These are phyloP conservation scores for Ladona fulva DNA, from an alignment of 1,140 invertebrate genomes.

Conservation along the genomic window DNA sequence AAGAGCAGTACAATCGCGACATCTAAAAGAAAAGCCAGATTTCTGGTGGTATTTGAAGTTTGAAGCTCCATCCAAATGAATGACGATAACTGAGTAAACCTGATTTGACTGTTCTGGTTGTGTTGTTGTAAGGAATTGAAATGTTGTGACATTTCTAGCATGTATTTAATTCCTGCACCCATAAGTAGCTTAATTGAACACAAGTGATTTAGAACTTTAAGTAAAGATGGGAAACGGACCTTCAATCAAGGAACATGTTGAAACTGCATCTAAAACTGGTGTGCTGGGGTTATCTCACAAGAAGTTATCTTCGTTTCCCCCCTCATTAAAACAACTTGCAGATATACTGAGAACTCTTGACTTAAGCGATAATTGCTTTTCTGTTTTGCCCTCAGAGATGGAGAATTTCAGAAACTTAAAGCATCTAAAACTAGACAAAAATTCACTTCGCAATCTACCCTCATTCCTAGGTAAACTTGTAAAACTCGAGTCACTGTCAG, in stretches of 20 bases:
- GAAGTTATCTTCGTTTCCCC: conserved; percentile 65
- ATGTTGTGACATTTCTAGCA: too few species aligned
- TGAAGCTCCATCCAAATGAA: not conserved
- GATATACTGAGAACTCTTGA: conserved; percentile 76
- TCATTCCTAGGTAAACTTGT: conserved; percentile 61
- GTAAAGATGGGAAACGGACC: conserved; percentile 71
- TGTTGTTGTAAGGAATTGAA: too few species aligned
- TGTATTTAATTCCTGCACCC: too few species aligned
- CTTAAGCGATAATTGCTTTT: conserved; percentile 83
- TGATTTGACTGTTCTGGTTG: too few species aligned
- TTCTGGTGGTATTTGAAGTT: too few species aligned
- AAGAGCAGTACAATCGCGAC: too few species aligned
- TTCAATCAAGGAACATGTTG: conserved; percentile 78
- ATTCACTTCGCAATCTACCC: conserved; percentile 58
- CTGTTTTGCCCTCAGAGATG: conserved; percentile 63
- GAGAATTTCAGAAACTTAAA: conserved; percentile 71
- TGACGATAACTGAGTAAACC: not conserved
- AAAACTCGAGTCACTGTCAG: conserved; percentile 76
- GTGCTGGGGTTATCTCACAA: conserved; percentile 75
- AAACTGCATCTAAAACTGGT: conserved; percentile 88
- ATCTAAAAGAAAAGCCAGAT: too few species aligned
- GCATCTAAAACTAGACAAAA: conserved; percentile 69
- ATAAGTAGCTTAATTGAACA: too few species aligned
- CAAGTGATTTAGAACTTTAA: not conserved
- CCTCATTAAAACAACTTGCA: conserved; percentile 46